Conservation (phyloP, 2,797 vertebrate species). For the Hemibagrus guttatus region DNA sequence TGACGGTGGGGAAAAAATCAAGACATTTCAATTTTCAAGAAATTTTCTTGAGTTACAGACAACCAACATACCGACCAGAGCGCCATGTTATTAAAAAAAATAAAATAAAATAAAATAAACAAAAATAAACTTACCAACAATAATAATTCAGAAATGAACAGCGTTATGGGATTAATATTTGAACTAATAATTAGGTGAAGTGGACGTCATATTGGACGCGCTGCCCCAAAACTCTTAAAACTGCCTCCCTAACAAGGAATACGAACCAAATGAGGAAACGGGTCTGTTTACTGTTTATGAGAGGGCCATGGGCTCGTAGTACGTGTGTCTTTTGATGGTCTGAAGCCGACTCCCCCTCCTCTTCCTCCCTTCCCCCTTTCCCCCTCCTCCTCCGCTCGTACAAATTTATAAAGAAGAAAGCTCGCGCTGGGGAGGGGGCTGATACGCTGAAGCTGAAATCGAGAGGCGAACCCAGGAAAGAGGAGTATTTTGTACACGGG, state of each 20-base stretch:
- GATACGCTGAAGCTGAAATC: slow-evolving; percentile 82
- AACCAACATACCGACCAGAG: not conserved
- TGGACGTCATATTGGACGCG: not conserved
- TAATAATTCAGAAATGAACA: not conserved
- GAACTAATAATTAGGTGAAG: not conserved
- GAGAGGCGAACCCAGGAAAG: slow-evolving; percentile 84
- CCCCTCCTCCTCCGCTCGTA: slow-evolving; percentile 76
- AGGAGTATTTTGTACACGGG: slow-evolving; percentile 80
- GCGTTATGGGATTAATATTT: not conserved
- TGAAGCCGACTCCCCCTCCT: slow-evolving; percentile 62
- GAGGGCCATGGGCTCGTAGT: slow-evolving; percentile 70
- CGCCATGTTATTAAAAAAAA: not conserved
- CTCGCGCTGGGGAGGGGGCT: slow-evolving; percentile 77
- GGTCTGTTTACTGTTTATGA: slow-evolving; percentile 65
- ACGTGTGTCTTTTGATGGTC: slow-evolving; percentile 70
- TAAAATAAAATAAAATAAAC: not conserved
- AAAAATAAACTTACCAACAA: not conserved
- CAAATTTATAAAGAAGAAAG: slow-evolving; percentile 85
- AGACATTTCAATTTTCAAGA: not conserved
- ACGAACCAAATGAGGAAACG: slow-evolving; percentile 69
- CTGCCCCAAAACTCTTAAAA: not conserved
- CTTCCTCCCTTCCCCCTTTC: slow-evolving; percentile 47
- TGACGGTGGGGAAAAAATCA: not conserved
- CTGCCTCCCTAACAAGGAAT: slow-evolving; percentile 55
- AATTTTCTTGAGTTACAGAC: not conserved